Evolutionary conservation across 2,113 vertebrate species (phyloP), one percentile per base, ranked within the genome.

Genomic region (Illadopsis cleaveri): DNA sequence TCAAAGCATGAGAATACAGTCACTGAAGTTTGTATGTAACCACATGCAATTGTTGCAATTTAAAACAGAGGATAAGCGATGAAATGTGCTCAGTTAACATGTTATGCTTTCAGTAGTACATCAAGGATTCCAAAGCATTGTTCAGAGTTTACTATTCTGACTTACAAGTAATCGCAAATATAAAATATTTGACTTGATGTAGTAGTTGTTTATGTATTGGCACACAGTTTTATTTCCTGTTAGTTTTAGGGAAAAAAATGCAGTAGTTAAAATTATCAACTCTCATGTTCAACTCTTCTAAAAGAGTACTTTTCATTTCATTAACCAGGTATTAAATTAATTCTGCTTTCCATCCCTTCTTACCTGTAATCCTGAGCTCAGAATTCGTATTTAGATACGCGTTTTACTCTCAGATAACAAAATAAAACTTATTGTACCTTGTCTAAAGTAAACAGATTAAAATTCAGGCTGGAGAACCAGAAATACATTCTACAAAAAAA

Each of bases 71-170:
- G 44, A 79, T 58, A 53, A 77, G 69, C 70, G 65, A 65, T 82
- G 40, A 86, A 85, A 73, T 54, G 27, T 35, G 61, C 64, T 96
- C 80, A 66, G 47, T 58, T 94, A 70, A 65, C 22, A 69, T 56
- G 27, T 42, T 89, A 77, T 33, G 73, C 73, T 70, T 94, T 95
- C 42, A 86, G 19, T 27, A 57, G 40, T 50, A 31, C 15, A 35
- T 85, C 37, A 79, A 33, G 21, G 68, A 56, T 93, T 90, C 70
- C 65, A 45, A 79, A 77, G 30, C 30, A 61, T 8, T 65, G 28
- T 87, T 97, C 57, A 71, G 40, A 44, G 31, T 68, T 89, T 90
- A 53, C 65, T 84, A 86, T 90, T 78, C 72, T 93, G 72, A 40
- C 20, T 82, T 91, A 44, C 11, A 42, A 72, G 65, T 54, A 22